A percentile compares a stretch with the other conserved stretches of the same genome.
Evolutionary conservation across 2,888 invertebrate species (phyloP).

Genomic region (Iphiclides podalirius): DNA sequence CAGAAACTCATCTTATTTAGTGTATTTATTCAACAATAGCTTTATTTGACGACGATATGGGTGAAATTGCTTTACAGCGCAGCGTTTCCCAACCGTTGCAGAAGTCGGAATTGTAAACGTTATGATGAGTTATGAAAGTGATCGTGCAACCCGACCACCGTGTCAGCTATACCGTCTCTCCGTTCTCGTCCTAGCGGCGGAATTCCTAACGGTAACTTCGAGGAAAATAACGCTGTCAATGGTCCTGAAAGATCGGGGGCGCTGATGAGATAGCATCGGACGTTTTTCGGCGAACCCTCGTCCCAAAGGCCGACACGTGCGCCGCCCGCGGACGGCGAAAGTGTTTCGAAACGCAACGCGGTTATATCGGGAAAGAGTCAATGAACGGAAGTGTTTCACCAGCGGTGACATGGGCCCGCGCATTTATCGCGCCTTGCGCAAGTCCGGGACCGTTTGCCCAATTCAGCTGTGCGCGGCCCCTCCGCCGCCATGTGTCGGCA

Average conservation of each 20-base stretch:
- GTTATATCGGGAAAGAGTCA: slow-evolving; percentile 77
- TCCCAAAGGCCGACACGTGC: slow-evolving; percentile 39
- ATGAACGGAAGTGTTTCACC: slow-evolving; percentile 79
- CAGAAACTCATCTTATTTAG: too few relatives aligned
- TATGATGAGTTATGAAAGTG: slow-evolving; percentile 74
- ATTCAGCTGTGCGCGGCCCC: slow-evolving; percentile 56
- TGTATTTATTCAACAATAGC: slow-evolving; percentile 40
- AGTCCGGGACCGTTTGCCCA: slow-evolving; percentile 63
- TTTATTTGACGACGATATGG: slow-evolving; percentile 67
- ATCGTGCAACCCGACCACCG: slow-evolving; percentile 50
- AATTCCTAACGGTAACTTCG: slow-evolving; percentile 38
- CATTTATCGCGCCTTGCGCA: slow-evolving; percentile 72
- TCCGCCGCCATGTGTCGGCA: slow-evolving; percentile 30
- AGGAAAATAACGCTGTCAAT: slow-evolving; percentile 32
- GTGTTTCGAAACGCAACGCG: slow-evolving; percentile 61
- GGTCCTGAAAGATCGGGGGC: slow-evolving; percentile 54
- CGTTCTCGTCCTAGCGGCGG: slow-evolving; percentile 59
- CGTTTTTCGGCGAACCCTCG: slow-evolving; percentile 27
- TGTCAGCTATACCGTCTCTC: slow-evolving; percentile 53
- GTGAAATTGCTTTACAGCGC: slow-evolving; percentile 62
- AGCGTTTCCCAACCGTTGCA: slow-evolving; percentile 68
- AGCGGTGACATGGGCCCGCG: slow-evolving; percentile 69
- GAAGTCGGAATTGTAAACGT: slow-evolving; percentile 68
- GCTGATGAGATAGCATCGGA: slow-evolving; percentile 32
- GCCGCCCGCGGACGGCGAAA: slow-evolving; percentile 51